phyloP scores from a whole-genome alignment of 2,888 invertebrate genomes.

The Meandrusa payeni region DNA sequence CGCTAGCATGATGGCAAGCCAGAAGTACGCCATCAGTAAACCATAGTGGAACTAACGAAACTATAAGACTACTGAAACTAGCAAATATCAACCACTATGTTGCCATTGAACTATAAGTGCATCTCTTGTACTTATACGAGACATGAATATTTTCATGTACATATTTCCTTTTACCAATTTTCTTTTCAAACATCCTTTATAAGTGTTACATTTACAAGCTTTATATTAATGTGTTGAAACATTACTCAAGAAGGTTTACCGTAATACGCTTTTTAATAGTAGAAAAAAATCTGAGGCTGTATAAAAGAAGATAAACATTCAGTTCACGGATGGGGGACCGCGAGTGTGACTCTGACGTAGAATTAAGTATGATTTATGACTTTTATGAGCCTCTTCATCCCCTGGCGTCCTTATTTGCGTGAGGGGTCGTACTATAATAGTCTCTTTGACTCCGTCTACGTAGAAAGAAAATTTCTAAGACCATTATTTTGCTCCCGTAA shows the following conservation, averaged over 20 bases:
- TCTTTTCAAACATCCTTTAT: no score
- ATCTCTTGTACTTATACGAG: no score
- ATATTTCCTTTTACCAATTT: no score
- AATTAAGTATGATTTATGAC: conserved; percentile 74
- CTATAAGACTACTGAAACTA: no score
- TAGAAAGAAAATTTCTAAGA: conserved; percentile 13
- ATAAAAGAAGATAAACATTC: conserved; percentile 56
- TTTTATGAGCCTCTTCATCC: conserved; percentile 59
- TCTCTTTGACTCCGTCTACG: conserved; percentile 12
- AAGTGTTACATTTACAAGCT: no score
- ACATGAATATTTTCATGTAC: no score
- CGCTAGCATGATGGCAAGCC: no score
- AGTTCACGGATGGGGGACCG: conserved; percentile 56
- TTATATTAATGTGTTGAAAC: not conserved
- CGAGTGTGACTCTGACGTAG: conserved; percentile 52
- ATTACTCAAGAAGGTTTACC: not conserved
- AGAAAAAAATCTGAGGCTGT: conserved; percentile 24
- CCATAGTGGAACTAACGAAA: no score
- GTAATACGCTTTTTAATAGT: conserved; percentile 10
- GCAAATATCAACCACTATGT: no score
- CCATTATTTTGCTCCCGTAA: not conserved
- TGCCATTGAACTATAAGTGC: no score
- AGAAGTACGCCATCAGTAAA: no score
- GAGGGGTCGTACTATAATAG: conserved; percentile 32
- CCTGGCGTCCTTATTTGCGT: conserved; percentile 53